Evolutionary conservation across 2,888 invertebrate genomes (phyloP).

Genomic region (Cosmopolites sordidus): DNA sequence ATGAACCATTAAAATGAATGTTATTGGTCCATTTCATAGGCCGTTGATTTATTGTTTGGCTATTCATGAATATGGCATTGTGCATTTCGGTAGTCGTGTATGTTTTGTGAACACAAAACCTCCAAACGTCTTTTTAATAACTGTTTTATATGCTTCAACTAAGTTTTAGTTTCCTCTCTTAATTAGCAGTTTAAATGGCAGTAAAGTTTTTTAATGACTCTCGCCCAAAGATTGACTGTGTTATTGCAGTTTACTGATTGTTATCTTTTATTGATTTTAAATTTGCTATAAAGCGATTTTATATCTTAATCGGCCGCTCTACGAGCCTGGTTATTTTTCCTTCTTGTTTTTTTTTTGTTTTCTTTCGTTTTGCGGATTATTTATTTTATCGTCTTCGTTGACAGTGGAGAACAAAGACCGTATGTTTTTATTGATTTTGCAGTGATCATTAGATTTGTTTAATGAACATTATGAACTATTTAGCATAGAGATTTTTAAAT

Average conservation of each 20-base stretch:
- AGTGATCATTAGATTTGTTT: too few relatives aligned
- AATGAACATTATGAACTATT: too few relatives aligned
- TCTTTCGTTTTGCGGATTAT: neutral
- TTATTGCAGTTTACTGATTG: slow-evolving; percentile 21
- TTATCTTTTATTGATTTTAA: slow-evolving; percentile 19
- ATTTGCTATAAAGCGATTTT: slow-evolving; percentile 8
- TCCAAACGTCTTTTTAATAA: slow-evolving; percentile 27
- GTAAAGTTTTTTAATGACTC: slow-evolving; percentile 25
- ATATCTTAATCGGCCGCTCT: slow-evolving; percentile 10
- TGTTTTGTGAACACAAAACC: slow-evolving; percentile 21
- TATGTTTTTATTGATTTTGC: too few relatives aligned
- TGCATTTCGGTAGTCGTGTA: slow-evolving; percentile 17
- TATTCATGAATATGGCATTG: slow-evolving; percentile 19
- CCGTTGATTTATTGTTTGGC: slow-evolving; percentile 21
- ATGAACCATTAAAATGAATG: slow-evolving; percentile 19
- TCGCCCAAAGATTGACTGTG: slow-evolving; percentile 17
- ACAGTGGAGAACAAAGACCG: too few relatives aligned
- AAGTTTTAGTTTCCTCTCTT: slow-evolving; percentile 25
- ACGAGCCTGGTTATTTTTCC: neutral
- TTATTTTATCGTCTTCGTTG: neutral
- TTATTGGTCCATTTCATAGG: slow-evolving; percentile 22
- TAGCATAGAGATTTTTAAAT: too few relatives aligned
- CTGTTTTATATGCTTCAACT: slow-evolving; percentile 25
- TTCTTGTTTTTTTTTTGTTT: neutral
- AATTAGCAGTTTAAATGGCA: slow-evolving; percentile 25